These are phyloP conservation scores for Macquaria ambigua DNA, from an alignment of 2,113 vertebrate species.

Conservation along the genomic window DNA sequence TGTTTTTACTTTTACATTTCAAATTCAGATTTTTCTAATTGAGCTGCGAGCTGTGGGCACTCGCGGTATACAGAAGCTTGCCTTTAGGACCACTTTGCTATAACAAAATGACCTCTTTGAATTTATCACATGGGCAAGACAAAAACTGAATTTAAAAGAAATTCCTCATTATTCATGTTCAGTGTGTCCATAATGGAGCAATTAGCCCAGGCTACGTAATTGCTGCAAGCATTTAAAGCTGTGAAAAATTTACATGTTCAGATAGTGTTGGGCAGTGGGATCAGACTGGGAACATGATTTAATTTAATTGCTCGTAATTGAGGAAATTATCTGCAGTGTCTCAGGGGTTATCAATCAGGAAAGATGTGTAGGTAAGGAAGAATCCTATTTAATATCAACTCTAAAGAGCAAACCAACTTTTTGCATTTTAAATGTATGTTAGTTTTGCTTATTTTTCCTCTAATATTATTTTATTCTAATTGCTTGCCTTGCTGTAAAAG, in stretches of 20 bases:
- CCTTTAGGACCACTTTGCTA: slow-evolving; percentile 42
- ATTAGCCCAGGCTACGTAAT: slow-evolving; percentile 68
- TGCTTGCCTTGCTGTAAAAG: slow-evolving; percentile 19
- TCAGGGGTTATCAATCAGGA: slow-evolving; percentile 36
- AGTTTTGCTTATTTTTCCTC: slow-evolving; percentile 5
- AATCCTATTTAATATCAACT: background rate
- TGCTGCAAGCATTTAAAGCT: slow-evolving; percentile 70
- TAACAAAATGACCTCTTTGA: slow-evolving; percentile 37
- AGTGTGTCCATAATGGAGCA: slow-evolving; percentile 59
- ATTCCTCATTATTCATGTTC: slow-evolving; percentile 58
- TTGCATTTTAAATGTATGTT: background rate
- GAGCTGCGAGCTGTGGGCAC: slow-evolving; percentile 8
- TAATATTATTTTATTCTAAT: slow-evolving; percentile 26
- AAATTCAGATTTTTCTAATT: slow-evolving; percentile 28
- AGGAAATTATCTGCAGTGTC: slow-evolving; percentile 42
- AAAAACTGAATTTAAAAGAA: slow-evolving; percentile 49
- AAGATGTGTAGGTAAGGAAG: background rate
- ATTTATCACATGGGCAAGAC: slow-evolving; percentile 30
- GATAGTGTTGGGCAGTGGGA: slow-evolving; percentile 52
- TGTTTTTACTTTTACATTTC: slow-evolving; percentile 30
- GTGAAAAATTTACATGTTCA: slow-evolving; percentile 62
- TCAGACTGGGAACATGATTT: slow-evolving; percentile 62
- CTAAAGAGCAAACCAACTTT: background rate
- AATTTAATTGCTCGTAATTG: slow-evolving; percentile 63
- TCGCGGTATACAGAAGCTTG: background rate